Conservation (phyloP, 1,140 invertebrate species). For the Leptestheria dahalacensis region DNA sequence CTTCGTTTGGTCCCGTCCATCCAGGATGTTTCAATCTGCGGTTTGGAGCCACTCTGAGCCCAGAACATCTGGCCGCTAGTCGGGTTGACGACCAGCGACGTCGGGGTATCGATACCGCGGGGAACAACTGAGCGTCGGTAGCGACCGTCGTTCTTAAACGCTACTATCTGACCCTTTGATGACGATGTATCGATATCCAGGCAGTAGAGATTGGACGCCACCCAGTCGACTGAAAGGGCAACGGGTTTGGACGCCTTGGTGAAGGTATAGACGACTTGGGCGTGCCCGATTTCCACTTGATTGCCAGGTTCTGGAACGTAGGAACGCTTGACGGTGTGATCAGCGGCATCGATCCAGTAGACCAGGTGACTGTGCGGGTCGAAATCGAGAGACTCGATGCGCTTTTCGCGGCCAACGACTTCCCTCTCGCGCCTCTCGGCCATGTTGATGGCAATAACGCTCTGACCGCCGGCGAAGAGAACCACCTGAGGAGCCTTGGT, state of each 20-base stretch:
- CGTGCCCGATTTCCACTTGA: conserved; percentile 54
- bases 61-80: conserved; percentile 66
- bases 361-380: conserved; percentile 61
- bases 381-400: conserved; percentile 77
- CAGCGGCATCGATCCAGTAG: conserved; percentile 85
- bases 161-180: conserved; percentile 47
- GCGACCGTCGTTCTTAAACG: conserved; percentile 73
- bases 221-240: conserved; percentile 76
- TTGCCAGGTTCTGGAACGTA: conserved; percentile 53
- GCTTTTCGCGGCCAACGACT: conserved; percentile 63
- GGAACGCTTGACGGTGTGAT: conserved; percentile 77
- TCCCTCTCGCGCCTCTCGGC: conserved; percentile 30
- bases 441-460: conserved; percentile 21
- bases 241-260: conserved; percentile 58
- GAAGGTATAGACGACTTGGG: conserved; percentile 57
- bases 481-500: conserved; percentile 23
- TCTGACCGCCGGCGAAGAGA: conserved; percentile 24
- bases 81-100: conserved; percentile 74
- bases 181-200: conserved; percentile 65
- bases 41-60: conserved; percentile 66
- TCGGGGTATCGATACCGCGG: conserved; percentile 56
- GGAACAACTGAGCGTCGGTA: conserved; percentile 58
- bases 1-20: conserved; percentile 74
- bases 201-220: conserved; percentile 87
- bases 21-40: conserved; percentile 74